Evolutionary conservation across 2,113 vertebrate species (phyloP), one percentile per base, ranked within the genome.

Genomic region (Microcebus griseorufus): DNA sequence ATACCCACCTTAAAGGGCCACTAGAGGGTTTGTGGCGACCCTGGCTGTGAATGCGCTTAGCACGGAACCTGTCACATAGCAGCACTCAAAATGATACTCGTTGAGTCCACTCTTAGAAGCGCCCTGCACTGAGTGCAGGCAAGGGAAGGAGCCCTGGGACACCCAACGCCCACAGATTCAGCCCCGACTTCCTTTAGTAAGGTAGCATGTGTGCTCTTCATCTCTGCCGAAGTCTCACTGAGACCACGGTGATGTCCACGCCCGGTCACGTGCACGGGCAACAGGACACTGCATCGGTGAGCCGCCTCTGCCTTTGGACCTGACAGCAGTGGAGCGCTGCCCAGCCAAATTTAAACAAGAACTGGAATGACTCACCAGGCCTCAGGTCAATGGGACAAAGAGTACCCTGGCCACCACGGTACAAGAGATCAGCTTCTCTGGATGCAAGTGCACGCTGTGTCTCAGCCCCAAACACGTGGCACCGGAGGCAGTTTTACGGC

Each of bases 381-480:
- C 64, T 32, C 73, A 22, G 96, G 97, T 96, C 96, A 98, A 93
- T 96, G 93, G 85, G 88, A 97, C 97, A 96, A 91, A 93, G 78
- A 86, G 72, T 95, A 62, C 95, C 94, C 69, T 85, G 87, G 79
- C 79, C 75, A 70, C 91, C 34, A 37, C 8, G 25, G 60, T 22
- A 25, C 22, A 82, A 78, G 20, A 64, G 93, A 93, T 25, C 37
- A 3, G 67, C 72, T 93, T 91, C 88, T 37, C 4, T 0, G 73
- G 58, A 72, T 9, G 29, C 39, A 16, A 62, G 64, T 23, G 13
- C 8, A 67, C 12, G 6, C 1, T 0, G 32, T 3, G 17, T 18
- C 32, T 27, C 9, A 4, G 45, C 64, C 65, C 32, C 75, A 51
- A 72, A 34, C 16, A 67, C 6, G 1, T 1, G 4, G 73, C 0